Evolutionary conservation across 2,888 invertebrate species (phyloP), one percentile per base, ranked within the genome.

Genomic region (Leptopilina syphax): DNA sequence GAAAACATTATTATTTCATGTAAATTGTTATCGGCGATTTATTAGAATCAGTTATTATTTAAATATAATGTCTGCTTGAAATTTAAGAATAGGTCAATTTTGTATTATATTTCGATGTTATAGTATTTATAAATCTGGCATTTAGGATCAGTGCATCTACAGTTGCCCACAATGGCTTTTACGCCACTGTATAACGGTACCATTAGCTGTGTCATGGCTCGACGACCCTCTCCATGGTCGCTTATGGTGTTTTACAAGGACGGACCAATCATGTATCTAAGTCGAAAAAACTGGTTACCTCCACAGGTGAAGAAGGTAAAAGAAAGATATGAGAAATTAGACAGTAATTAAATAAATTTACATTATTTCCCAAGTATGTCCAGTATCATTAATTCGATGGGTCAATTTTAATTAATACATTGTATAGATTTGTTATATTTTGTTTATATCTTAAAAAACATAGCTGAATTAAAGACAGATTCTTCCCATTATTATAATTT

Each of bases 161-260:
- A 65, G 47, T 65, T 65, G 73, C 34, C 80, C 27, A 76, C 79
- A 27, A 76, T 79, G 70, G 80, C 73, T 68, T 87, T 87, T 85
- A 86, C 89, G 90, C 90, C 89, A 88, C 84, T 90, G 91, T 82
- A 87, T 91, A 91, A 91, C 91, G 91, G 91, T 90, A 90, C 88
- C 86, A 80, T 87, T 81, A 86, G 86, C 87, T 86, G 86, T 89
- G 89, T 90, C 89, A 90, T 87, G 88, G 87, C 86, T 84, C 87
- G 86, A 84, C 84, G 84, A 77, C 81, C 83, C 85, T 82, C 83
- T 80, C 82, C 84, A 63, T 81, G 77, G 78, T 79, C 76, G 76
- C 84, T 76, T 82, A 83, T 81, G 79, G 82, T 79, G 77, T 77
- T 27, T 79, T 83, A 84, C 85, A 85, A 85, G 87, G 88, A 88